A percentile compares a stretch with the other conserved stretches of the same genome.
Evolutionary conservation across 1,140 invertebrate genomes (phyloP).

Genomic region (Sycophaga agraensis): DNA sequence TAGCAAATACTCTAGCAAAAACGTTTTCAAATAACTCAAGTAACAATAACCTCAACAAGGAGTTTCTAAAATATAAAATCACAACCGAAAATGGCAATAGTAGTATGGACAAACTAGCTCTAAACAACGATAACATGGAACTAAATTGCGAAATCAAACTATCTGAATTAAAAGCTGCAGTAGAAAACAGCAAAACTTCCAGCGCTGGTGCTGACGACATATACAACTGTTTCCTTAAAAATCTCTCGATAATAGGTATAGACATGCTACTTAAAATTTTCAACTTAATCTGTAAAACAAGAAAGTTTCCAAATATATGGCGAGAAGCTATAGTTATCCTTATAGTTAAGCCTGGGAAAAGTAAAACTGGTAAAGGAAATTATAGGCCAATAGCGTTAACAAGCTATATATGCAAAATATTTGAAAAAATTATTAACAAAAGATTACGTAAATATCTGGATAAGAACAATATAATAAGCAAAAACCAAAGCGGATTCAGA

Average conservation of each 20-base stretch:
- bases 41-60: conserved; percentile 29
- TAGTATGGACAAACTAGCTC: not conserved
- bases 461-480: conserved; percentile 28
- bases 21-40: conserved; percentile 38
- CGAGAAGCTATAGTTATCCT: conserved; percentile 39
- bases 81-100: not conserved
- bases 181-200: conserved; percentile 10
- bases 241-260: conserved; percentile 29
- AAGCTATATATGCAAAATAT: conserved; percentile 37
- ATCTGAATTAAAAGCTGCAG: not conserved
- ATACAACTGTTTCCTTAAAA: conserved; percentile 35
- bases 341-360: conserved; percentile 43
- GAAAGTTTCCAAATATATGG: conserved; percentile 39
- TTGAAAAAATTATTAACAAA: conserved; percentile 38
- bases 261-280: conserved; percentile 32
- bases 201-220: conserved; percentile 33
- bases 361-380: not conserved
- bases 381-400: too few species aligned
- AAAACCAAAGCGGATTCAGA: conserved; percentile 29
- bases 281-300: conserved; percentile 34
- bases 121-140: not conserved
- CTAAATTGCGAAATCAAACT: conserved; percentile 1
- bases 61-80: conserved; percentile 33
- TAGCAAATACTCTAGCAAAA: conserved; percentile 34
- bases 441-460: conserved; percentile 25